Conservation (phyloP, 2,797 vertebrate species). For the Urosaurus nigricauda region DNA sequence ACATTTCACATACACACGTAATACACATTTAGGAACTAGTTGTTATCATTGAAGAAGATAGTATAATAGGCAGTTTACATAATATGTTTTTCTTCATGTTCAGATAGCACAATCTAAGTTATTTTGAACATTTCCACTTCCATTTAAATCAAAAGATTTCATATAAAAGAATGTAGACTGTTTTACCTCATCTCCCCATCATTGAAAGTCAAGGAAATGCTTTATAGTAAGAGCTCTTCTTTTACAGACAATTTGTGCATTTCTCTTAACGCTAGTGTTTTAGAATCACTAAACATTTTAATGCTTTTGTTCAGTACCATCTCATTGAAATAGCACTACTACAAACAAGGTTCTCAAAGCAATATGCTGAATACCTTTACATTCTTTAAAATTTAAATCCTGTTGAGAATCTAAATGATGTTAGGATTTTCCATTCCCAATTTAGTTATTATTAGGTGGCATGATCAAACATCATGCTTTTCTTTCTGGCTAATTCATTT, state of each 20-base stretch:
- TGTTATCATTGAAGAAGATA: neutral
- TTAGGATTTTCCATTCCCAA: neutral
- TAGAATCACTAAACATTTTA: neutral
- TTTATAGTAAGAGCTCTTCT: neutral
- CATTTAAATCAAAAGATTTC: neutral
- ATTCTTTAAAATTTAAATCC: neutral
- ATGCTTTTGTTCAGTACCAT: neutral
- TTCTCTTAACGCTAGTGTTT: neutral
- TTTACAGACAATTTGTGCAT: neutral
- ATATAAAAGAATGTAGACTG: neutral
- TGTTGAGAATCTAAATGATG: neutral
- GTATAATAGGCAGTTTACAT: neutral
- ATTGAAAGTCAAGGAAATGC: neutral
- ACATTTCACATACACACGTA: neutral
- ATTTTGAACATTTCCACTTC: neutral
- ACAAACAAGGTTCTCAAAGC: neutral
- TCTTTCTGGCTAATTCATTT: constrained; percentile 48
- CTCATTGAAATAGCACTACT: neutral
- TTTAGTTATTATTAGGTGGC: neutral
- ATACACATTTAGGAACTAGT: neutral
- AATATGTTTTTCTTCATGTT: neutral
- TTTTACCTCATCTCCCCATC: neutral
- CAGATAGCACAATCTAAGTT: neutral
- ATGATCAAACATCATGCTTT: constrained; percentile 30
- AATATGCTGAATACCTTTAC: neutral